Evolutionary conservation across 2,888 invertebrate species (phyloP), one percentile per base, ranked within the genome.

Genomic region (Drosophila neonasuta): DNA sequence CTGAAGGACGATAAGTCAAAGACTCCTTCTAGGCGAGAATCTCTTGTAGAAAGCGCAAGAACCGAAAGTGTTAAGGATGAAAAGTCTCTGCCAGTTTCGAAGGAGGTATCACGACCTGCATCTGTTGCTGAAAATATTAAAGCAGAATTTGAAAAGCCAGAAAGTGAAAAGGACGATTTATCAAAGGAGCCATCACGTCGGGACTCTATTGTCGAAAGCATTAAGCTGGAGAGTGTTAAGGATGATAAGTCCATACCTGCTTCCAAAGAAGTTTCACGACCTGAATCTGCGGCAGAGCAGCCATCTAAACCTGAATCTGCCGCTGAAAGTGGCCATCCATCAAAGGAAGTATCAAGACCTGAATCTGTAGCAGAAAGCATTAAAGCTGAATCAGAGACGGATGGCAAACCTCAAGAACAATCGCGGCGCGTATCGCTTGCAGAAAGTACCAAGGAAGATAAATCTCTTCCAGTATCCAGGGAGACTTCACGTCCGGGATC

Each of bases 91-190:
- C 20, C 46, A 11, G 44, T 15, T 0, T 51, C 44, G 2, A 50
- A 51, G 11, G 59, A 50, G 36, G 44, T 10, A 24, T 60, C 60
- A 10, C 51, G 52, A 4, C 89, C 89, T 0, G 73, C 74, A 5
- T 75, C 80, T 5, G 55, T 46, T 9, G 30, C 24, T 1, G 36
- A 42, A 34, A 58, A 65, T 10, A 10, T 45, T n/a, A 55, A 32
- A 50, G 50, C 34, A 7, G 52, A 52, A 9, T 10, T 15, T 10
- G 52, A 52, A 24, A 68, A 52, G 1, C 7, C 67, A 2, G 67
- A 45, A 13, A 67, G 50, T 5, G 7, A 29, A 1, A 69, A 75
- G 34, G 72, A 69, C 7, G 68, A 66, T 1, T 10, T 9, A 15
- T 68, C 74, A 0, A 71, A 72, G 20, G 70, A 74, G 20, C 6